Conservation (phyloP, 1,140 invertebrate species). For the Heliothis virescens region DNA sequence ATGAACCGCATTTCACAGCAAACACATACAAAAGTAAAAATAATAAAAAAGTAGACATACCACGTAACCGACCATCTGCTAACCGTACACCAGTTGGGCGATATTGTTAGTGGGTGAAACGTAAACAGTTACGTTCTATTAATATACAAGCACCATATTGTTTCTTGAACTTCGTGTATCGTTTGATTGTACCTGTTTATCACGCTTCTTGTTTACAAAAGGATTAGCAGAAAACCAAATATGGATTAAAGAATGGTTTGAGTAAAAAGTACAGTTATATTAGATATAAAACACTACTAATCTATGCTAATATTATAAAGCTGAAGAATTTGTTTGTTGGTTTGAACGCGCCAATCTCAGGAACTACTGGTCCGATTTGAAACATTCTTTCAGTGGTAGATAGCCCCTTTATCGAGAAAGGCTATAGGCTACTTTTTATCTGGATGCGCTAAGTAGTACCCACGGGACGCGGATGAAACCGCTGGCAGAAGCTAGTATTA, state of each 20-base stretch:
- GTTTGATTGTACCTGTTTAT: constrained; percentile 20
- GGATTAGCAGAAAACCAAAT: neutral
- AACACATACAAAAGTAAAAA: neutral
- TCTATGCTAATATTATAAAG: too few relatives aligned
- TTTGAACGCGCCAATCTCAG: too few relatives aligned
- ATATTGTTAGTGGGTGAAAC: constrained; percentile 33
- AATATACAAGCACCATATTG: constrained; percentile 13
- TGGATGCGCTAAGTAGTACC: too few relatives aligned
- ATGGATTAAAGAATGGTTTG: neutral
- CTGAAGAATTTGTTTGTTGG: too few relatives aligned
- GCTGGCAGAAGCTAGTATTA: too few relatives aligned
- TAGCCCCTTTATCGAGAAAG: too few relatives aligned
- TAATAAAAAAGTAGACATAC: neutral
- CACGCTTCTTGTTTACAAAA: neutral
- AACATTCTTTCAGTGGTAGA: too few relatives aligned
- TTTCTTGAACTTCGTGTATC: neutral
- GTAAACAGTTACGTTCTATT: constrained; percentile 42
- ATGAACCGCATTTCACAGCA: too few relatives aligned
- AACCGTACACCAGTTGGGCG: constrained; percentile 20
- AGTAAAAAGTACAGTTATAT: neutral
- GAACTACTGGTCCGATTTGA: too few relatives aligned
- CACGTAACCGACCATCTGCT: constrained; percentile 1
- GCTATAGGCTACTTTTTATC: too few relatives aligned
- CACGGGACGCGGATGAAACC: too few relatives aligned
- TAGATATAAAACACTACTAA: too few relatives aligned